These are phyloP conservation scores for Ooceraea biroi DNA, from an alignment of 1,140 invertebrate species.

Conservation along the genomic window DNA sequence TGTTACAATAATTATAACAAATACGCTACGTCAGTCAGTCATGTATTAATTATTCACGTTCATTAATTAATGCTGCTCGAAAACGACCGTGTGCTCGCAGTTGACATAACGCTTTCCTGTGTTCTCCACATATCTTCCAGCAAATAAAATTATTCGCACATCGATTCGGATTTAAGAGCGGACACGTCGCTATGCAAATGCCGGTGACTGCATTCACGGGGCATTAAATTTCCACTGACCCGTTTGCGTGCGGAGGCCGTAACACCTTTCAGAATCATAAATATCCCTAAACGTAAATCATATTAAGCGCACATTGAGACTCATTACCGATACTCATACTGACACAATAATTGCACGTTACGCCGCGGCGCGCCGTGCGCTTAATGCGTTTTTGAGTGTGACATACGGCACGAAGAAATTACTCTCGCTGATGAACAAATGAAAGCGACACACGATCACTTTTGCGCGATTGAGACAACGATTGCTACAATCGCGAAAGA, in stretches of 20 bases:
- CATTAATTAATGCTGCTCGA: neutral
- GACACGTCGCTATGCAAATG: neutral
- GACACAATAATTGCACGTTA: slow-evolving; percentile 22
- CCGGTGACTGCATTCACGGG: neutral
- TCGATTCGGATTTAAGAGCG: neutral
- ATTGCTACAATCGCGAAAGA: neutral
- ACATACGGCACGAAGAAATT: neutral
- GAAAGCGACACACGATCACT: neutral
- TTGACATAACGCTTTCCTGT: neutral
- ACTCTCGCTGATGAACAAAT: neutral
- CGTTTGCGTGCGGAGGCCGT: neutral
- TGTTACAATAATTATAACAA: neutral
- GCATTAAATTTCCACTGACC: slow-evolving; percentile 36
- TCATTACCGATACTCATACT: slow-evolving; percentile 1
- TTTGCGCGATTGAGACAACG: neutral
- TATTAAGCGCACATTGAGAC: slow-evolving; percentile 17
- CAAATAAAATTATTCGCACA: slow-evolving; percentile 11
- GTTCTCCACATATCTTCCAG: neutral
- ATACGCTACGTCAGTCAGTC: too few relatives aligned
- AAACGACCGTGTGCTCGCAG: neutral
- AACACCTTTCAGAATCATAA: slow-evolving; percentile 28
- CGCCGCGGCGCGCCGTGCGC: neutral
- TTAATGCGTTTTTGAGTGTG: slow-evolving; percentile 20
- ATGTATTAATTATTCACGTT: neutral
- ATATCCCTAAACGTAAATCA: slow-evolving; percentile 45